Evolutionary conservation across 2,113 vertebrate species (phyloP), one percentile per base, ranked within the genome.

Genomic region (Malurus alboscapulatus): DNA sequence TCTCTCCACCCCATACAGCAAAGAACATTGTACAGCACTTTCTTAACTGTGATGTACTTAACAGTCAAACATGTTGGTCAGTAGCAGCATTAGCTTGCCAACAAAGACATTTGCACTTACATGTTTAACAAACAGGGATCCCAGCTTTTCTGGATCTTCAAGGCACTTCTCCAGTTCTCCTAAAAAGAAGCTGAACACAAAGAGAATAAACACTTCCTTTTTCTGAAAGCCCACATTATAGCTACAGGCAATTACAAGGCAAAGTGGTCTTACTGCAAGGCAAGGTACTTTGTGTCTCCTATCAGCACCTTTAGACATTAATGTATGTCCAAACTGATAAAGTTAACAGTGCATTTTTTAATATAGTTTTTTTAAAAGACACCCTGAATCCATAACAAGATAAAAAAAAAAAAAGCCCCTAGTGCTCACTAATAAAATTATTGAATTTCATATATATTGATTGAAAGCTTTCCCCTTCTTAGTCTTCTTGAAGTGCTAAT

Each of bases 91-190:
- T 0, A 69, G 16, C 66, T 90, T 57, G 50, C 29, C 38, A 88
- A 34, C 3, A 7, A 69, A 29, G 36, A 76, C 0, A 2, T 50
- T 21, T 54, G 24, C 30, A 97, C 98, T 93, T 97, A 99, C 99
- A 75, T 99, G 99, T 95, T 99, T 99, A 95, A 99, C 98, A 95
- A 99, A 99, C 82, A 99, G 98, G 44, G 98, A 97, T 83, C 98
- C 99, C 53, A 99, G 98, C 90, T 98, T 98, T 96, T 99, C 99
- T 24, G 99, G 99, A 96, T 99, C 99, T 97, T 99, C 99, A 98
- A 99, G 98, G 98, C 99, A 99, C 97, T 99, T 99, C 96, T 99
- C 99, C 96, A 99, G 92, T 97, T 99, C 99, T 93, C 98, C 98
- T 95, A 99, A 98, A 98, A 99, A 99, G 98, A 99, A 99, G 96